phyloP scores from a whole-genome alignment of 2,113 vertebrate genomes.

The Anseranas semipalmata region DNA sequence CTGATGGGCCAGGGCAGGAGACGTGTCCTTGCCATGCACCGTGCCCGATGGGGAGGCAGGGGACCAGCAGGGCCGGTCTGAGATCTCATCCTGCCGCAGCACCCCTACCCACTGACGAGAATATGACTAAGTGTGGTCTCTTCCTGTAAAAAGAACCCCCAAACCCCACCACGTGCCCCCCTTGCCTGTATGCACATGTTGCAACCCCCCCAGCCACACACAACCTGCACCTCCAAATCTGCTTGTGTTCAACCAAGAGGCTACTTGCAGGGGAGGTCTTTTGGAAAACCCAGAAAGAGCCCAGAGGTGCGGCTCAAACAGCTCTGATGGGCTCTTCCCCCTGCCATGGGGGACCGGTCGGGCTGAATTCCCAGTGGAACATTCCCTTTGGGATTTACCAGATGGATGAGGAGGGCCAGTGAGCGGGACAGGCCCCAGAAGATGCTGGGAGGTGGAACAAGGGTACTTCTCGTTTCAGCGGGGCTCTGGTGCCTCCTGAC shows the following conservation, averaged over 20 bases:
- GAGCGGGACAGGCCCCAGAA: background rate
- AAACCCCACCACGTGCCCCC: background rate
- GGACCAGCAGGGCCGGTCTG: background rate
- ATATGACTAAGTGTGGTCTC: background rate
- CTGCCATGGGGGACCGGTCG: fast-evolving
- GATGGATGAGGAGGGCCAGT: fast-evolving
- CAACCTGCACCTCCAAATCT: background rate
- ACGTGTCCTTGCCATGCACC: background rate
- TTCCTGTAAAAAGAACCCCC: background rate
- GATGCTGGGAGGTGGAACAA: background rate
- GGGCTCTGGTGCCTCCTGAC: background rate
- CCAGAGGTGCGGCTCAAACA: background rate
- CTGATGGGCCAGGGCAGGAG: fast-evolving
- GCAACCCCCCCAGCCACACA: background rate
- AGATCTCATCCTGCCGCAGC: background rate
- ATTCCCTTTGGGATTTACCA: background rate
- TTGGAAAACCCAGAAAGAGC: background rate
- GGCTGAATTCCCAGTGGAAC: background rate
- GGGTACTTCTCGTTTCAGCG: fast-evolving
- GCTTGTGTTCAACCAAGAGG: background rate
- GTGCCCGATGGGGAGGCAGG: background rate
- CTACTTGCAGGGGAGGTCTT: background rate
- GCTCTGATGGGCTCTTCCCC: background rate
- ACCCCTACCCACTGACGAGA: background rate
- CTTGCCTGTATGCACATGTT: background rate